Conservation (phyloP, 2,797 vertebrate genomes). For the Sciaenops ocellatus region DNA sequence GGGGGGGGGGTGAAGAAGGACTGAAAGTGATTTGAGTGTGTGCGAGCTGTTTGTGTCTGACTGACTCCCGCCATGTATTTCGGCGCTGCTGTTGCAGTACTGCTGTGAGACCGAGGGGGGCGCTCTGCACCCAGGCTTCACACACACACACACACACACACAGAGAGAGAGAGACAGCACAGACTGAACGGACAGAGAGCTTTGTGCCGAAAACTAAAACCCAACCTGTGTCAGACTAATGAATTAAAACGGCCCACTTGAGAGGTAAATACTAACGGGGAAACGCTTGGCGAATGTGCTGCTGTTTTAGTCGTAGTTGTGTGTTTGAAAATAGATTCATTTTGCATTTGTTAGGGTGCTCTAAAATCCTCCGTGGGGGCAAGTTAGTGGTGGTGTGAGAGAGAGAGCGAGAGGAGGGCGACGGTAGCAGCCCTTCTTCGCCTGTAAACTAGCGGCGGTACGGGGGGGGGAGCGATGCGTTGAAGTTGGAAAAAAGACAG, state of each 20-base stretch:
- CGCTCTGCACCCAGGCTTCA: slow-evolving; percentile 76
- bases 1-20: not conserved
- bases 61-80: slow-evolving; percentile 76
- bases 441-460: slow-evolving; percentile 77
- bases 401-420: slow-evolving; percentile 54
- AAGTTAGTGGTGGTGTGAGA: slow-evolving; percentile 73
- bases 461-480: slow-evolving; percentile 73
- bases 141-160: not conserved
- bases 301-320: slow-evolving; percentile 47
- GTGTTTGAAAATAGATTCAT: slow-evolving; percentile 56
- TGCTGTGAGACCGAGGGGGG: slow-evolving; percentile 73
- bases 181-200: slow-evolving; percentile 85
- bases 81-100: slow-evolving; percentile 52
- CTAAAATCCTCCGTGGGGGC: slow-evolving; percentile 72
- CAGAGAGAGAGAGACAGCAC: slow-evolving; percentile 75
- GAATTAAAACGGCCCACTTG: slow-evolving; percentile 86
- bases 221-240: slow-evolving; percentile 86
- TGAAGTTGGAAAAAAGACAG: slow-evolving; percentile 83
- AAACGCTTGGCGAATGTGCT: slow-evolving; percentile 41
- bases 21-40: slow-evolving; percentile 5
- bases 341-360: slow-evolving; percentile 75
- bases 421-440: slow-evolving; percentile 75
- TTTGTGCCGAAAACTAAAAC: slow-evolving; percentile 90
- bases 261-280: slow-evolving; percentile 84
- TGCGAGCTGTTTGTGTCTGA: slow-evolving; percentile 24